Conservation (phyloP, 2,888 invertebrate species). For the Hymenopus coronatus region DNA sequence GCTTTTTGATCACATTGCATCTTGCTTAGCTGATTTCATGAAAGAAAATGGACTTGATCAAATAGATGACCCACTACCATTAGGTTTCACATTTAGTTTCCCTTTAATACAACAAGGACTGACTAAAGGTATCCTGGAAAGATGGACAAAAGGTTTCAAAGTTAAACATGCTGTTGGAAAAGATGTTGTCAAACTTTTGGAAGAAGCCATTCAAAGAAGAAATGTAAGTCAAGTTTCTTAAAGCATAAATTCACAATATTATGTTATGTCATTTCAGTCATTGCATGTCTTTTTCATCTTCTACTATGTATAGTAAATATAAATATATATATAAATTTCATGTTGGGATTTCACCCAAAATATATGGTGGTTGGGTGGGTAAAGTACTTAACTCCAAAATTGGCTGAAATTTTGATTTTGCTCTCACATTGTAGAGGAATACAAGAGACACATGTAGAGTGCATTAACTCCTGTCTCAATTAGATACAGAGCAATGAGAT, state of each 20-base stretch:
- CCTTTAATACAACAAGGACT: slow-evolving; percentile 57
- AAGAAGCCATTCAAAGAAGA: slow-evolving; percentile 53
- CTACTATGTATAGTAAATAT: no score
- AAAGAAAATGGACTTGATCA: slow-evolving; percentile 48
- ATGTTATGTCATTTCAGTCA: no score
- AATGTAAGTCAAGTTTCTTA: slow-evolving; percentile 43
- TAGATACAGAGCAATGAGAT: no score
- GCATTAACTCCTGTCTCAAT: no score
- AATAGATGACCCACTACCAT: slow-evolving; percentile 47
- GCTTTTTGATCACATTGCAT: slow-evolving; percentile 62
- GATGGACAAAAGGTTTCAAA: slow-evolving; percentile 64
- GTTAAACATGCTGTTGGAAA: slow-evolving; percentile 58
- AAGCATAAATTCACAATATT: neutral
- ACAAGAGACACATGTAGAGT: no score
- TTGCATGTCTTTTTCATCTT: no score
- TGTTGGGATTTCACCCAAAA: no score
- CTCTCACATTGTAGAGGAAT: no score
- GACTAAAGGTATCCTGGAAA: slow-evolving; percentile 52
- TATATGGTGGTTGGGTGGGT: no score
- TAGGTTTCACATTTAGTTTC: slow-evolving; percentile 64
- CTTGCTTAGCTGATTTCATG: slow-evolving; percentile 56
- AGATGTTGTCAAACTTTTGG: slow-evolving; percentile 56
- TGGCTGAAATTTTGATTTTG: no score
- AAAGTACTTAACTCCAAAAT: no score
- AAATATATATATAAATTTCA: no score